Evolutionary conservation across 2,797 vertebrate species (phyloP), one percentile per base, ranked within the genome.

Genomic region (Buphagus erythrorhynchus): DNA sequence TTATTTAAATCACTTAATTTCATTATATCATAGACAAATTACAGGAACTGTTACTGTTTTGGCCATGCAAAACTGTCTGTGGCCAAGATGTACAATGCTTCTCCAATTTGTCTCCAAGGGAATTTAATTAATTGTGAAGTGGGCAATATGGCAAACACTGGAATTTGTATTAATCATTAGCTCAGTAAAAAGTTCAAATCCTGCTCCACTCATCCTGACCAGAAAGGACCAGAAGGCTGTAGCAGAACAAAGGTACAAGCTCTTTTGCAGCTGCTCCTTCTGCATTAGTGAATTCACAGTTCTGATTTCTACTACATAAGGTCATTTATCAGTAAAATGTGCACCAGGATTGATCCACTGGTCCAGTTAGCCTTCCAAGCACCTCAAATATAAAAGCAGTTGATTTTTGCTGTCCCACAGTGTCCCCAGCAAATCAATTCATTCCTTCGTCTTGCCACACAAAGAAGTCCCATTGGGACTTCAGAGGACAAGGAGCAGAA

Each of bases 1-100:
- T 88, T 95, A 95, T 92, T 96, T 95, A 93, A 96, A 97, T 96
- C 72, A 77, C 91, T 95, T 95, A 77, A 95, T 96, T 95, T 96
- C 72, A 94, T 91, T 93, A 93, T 89, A 93, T 93, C 91, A 92
- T 68, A 93, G 78, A 43, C 7, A 1, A 96, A 92, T 94, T 94
- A 96, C 78, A 86, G 78, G 43, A 66, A 75, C 46, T 78, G 84
- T 68, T 89, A 83, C 61, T 88, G 85, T 74, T 94, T 94, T 93
- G 95, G 91, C 78, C 84, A 89, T 1, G 0, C 52, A 86, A 87
- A 94, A 75, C 31, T 2, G 2, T 83, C 66, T 74, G 71, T 75
- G 49, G 85, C 86, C 87, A 90, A 90, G 65, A 93, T 25, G 54
- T 72, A 82, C 49, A 86, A 72, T 68, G 78, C 58, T 82, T 92